These are phyloP conservation scores for Danionella dracula DNA, from an alignment of 2,797 vertebrate species.

Conservation along the genomic window DNA sequence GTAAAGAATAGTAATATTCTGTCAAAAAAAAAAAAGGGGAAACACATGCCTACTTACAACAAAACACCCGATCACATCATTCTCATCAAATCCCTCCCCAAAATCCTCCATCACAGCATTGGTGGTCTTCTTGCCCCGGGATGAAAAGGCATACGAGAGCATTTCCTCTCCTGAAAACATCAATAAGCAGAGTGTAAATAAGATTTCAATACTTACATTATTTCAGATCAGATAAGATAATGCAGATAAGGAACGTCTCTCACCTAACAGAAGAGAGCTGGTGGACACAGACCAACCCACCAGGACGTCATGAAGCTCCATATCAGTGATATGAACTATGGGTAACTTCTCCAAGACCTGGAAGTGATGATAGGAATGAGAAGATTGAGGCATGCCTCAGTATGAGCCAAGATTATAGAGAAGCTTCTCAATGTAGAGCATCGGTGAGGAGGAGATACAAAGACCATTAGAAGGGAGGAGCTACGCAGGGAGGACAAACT, in stretches of 20 bases:
- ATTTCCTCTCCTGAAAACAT: constrained; percentile 82
- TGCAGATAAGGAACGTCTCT: no score
- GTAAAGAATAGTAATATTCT: neutral
- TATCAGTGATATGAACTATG: constrained; percentile 93
- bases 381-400: no score
- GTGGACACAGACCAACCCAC: constrained; percentile 93
- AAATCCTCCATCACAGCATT: constrained; percentile 94
- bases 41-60: constrained; percentile 75
- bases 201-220: no score
- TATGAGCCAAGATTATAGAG: no score
- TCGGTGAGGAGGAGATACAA: no score
- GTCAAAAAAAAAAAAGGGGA: neutral
- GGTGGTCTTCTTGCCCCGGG: constrained; percentile 91
- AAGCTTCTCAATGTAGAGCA: no score
- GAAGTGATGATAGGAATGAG: no score
- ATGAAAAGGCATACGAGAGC: constrained; percentile 89
- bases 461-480: no score
- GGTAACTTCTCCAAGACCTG: constrained; percentile 97
- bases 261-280: constrained; percentile 88
- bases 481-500: no score
- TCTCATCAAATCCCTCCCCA: constrained; percentile 93
- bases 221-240: no score
- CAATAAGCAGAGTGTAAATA: no score
- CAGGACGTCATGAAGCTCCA: constrained; percentile 94
- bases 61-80: constrained; percentile 92